Conservation (phyloP, 2,113 vertebrate species). For the Acrocephalus kingi region DNA sequence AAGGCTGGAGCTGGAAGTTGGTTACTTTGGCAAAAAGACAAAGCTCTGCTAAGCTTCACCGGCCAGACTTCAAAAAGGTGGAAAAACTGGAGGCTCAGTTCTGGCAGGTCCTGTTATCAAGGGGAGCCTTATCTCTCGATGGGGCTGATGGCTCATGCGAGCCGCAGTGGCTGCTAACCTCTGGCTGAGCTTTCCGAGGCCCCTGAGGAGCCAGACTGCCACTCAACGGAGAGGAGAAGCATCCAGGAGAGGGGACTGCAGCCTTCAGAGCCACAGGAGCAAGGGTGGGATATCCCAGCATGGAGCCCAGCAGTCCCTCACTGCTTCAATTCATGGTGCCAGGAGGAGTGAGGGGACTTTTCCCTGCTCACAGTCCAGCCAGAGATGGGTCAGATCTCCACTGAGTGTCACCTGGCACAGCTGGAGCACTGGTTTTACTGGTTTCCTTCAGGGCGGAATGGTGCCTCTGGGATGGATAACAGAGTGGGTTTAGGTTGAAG, state of each 20-base stretch:
- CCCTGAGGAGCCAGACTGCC: background rate
- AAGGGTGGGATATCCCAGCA: background rate
- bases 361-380: background rate
- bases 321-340: background rate
- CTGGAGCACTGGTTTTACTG: background rate
- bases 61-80: slow-evolving; percentile 63
- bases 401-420: background rate
- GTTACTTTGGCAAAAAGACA: slow-evolving; percentile 71
- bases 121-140: slow-evolving; percentile 36
- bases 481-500: background rate
- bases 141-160: slow-evolving; percentile 2
- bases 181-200: slow-evolving; percentile 8
- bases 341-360: background rate
- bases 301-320: accelerated
- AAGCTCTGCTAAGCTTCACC: slow-evolving; percentile 61
- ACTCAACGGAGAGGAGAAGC: background rate
- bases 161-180: slow-evolving; percentile 35
- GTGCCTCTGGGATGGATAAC: background rate
- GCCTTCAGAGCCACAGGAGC: background rate
- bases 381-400: background rate
- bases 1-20: slow-evolving; percentile 34
- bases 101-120: slow-evolving; percentile 33
- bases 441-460: background rate
- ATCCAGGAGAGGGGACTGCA: background rate
- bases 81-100: slow-evolving; percentile 28